Evolutionary conservation across 2,113 vertebrate genomes (phyloP).

Genomic region (Gasterosteus nipponicus): DNA sequence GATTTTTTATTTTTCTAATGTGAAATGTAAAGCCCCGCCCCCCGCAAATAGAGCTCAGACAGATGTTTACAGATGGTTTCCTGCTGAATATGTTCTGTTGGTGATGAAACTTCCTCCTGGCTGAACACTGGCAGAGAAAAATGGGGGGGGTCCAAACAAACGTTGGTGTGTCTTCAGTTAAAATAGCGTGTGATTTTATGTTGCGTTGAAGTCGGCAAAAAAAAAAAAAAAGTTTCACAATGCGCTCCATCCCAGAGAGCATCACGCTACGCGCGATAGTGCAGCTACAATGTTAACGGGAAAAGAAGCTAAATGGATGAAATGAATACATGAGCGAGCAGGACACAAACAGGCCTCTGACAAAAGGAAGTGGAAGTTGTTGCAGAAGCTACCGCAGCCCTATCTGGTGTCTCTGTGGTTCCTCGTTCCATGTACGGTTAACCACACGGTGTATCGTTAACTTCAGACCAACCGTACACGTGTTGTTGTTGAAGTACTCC

Average conservation of each 20-base stretch:
- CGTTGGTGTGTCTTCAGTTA: background rate
- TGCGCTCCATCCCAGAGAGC: background rate
- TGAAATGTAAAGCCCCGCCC: background rate
- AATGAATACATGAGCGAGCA: background rate
- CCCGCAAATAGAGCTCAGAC: no score
- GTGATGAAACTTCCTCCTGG: background rate
- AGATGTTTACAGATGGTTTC: conserved; percentile 3
- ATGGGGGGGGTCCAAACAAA: background rate
- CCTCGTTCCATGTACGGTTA: background rate
- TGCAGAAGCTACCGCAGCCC: background rate
- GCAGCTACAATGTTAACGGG: background rate
- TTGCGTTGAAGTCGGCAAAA: background rate
- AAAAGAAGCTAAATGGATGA: background rate
- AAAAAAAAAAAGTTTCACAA: background rate
- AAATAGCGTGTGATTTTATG: no score
- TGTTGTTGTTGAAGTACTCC: background rate
- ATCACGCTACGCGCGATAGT: background rate
- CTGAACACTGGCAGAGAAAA: background rate
- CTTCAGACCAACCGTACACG: no score
- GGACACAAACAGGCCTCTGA: background rate
- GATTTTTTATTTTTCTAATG: no score
- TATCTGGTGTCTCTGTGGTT: conserved; percentile 10
- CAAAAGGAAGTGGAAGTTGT: background rate
- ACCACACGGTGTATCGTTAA: conserved; percentile 14
- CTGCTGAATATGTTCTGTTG: conserved; percentile 3